A percentile compares a stretch with the other conserved stretches of the same genome.
Evolutionary conservation across 2,113 vertebrate species (phyloP).

Genomic region (Eulacestoma nigropectus): DNA sequence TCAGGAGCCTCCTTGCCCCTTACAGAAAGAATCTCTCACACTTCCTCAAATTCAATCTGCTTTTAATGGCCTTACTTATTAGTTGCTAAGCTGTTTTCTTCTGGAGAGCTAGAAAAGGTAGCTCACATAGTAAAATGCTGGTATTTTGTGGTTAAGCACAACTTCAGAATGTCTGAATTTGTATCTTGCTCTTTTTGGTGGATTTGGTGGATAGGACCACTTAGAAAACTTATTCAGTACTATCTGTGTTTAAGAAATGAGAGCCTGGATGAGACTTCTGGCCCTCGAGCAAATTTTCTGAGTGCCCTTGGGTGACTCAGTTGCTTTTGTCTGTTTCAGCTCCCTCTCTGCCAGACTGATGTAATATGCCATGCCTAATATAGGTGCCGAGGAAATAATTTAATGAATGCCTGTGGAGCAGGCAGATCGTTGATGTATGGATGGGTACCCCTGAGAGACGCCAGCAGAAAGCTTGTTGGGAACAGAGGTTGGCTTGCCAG

Average conservation of each 20-base stretch:
- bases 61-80: background rate
- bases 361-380: conserved; percentile 13
- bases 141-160: background rate
- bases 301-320: conserved; percentile 20
- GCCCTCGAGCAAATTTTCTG: background rate
- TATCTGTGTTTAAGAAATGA: background rate
- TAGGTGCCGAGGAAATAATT: conserved; percentile 1
- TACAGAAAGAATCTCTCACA: background rate
- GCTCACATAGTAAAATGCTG: background rate
- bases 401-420: background rate
- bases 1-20: background rate
- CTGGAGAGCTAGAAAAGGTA: background rate
- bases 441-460: background rate
- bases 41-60: background rate
- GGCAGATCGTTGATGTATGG: background rate
- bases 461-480: background rate
- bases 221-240: background rate
- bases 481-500: background rate
- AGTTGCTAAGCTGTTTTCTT: background rate
- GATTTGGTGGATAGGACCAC: background rate
- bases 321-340: background rate
- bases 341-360: background rate
- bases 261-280: background rate
- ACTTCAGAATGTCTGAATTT: background rate
- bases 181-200: background rate